These are phyloP conservation scores for Larimichthys crocea DNA, from an alignment of 2,113 vertebrate species.

Conservation along the genomic window DNA sequence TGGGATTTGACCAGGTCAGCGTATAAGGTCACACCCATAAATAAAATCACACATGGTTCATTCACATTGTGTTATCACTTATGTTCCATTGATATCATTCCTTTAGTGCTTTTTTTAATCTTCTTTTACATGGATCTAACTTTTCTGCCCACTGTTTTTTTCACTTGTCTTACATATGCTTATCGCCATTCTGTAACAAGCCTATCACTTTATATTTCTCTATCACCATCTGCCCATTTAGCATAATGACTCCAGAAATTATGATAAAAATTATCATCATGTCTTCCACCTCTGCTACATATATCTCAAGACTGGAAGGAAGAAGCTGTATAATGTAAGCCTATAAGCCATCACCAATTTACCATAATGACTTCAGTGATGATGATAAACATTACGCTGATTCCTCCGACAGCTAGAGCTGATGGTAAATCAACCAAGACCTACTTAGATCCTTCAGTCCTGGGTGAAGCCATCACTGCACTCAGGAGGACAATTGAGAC, in stretches of 20 bases:
- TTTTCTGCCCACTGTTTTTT: not conserved
- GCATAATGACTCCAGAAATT: slow-evolving; percentile 60
- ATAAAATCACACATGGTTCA: slow-evolving; percentile 5
- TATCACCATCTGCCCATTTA: slow-evolving; percentile 58
- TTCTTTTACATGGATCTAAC: not conserved
- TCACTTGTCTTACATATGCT: slow-evolving; percentile 45
- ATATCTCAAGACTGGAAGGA: slow-evolving; percentile 39
- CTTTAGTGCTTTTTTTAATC: not conserved
- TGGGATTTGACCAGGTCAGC: slow-evolving; percentile 33
- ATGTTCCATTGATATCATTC: not conserved
- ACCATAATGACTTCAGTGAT: slow-evolving; percentile 68
- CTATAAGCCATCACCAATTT: slow-evolving; percentile 66
- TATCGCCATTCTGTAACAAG: slow-evolving; percentile 34
- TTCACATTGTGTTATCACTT: slow-evolving; percentile 13
- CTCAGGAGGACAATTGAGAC: slow-evolving; percentile 69
- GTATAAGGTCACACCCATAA: slow-evolving; percentile 54
- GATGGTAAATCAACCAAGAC: slow-evolving; percentile 65
- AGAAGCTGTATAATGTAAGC: slow-evolving; percentile 52
- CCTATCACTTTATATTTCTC: slow-evolving; percentile 35
- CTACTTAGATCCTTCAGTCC: slow-evolving; percentile 49
- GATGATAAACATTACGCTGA: slow-evolving; percentile 69
- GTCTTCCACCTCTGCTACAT: slow-evolving; percentile 54
- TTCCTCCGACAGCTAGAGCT: slow-evolving; percentile 42
- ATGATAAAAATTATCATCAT: slow-evolving; percentile 62
- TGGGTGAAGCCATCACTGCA: slow-evolving; percentile 44